phyloP scores from a whole-genome alignment of 2,113 vertebrate genomes.

The Erythrocebus patas region DNA sequence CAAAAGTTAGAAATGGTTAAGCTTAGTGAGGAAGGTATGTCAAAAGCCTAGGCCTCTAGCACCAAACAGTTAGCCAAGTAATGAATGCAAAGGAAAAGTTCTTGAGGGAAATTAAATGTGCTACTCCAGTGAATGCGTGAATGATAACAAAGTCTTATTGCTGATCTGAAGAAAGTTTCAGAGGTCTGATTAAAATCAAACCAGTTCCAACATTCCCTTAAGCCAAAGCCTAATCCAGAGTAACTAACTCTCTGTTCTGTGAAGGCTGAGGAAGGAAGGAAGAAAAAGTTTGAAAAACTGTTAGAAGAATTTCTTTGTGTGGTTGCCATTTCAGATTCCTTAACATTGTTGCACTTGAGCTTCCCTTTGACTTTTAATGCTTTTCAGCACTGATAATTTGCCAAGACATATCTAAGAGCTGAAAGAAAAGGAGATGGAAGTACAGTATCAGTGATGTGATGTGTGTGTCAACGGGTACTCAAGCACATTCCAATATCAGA shows the following conservation, averaged over 20 bases:
- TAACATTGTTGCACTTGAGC: not conserved
- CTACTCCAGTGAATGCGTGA: not conserved
- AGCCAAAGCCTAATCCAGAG: not conserved
- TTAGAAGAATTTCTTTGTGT: conserved; percentile 48
- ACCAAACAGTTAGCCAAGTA: not conserved
- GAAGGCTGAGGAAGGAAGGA: not conserved
- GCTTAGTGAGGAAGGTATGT: not conserved
- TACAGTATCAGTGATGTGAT: not conserved
- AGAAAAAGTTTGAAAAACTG: not conserved
- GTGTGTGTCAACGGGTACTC: not conserved
- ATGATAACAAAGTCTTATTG: not conserved
- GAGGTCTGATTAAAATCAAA: not conserved
- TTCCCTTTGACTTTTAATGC: not conserved
- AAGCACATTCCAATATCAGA: not conserved
- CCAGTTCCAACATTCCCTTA: not conserved
- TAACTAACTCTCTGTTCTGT: not conserved
- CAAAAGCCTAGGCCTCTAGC: not conserved
- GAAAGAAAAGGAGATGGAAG: not conserved
- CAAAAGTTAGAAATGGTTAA: not conserved
- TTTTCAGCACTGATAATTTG: conserved; percentile 10
- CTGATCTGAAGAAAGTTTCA: not conserved
- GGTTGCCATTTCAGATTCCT: conserved; percentile 36
- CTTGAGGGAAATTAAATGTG: not conserved
- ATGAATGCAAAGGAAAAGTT: not conserved
- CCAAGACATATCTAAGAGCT: not conserved